Base-by-base conservation (phyloP, 2,113 vertebrate genomes). In the Myotis lucifugus region DNA sequence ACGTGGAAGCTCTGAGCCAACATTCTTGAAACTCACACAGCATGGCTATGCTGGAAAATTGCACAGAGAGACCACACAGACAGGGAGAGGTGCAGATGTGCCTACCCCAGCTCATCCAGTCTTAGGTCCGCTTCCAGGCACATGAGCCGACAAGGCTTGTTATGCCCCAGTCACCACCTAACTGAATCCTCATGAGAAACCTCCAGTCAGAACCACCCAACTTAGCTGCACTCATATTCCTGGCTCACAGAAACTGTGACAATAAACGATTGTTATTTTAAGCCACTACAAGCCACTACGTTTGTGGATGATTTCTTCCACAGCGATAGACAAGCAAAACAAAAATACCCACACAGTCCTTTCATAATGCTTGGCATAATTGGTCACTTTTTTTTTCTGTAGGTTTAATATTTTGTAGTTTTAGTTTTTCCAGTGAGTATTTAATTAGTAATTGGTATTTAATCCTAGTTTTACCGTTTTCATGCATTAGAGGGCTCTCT, bases 401-500 rank as follows among this genome's bases (percentile, higher is more conserved):
- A 48, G 66, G 17, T 73, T 54, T 32, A 21, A 1, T 40, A 42
- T 19, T 64, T 66, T 52, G 85, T 82, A 37, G 74, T 14, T 78
- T 64, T 48, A n/a, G 14, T 88, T 52, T 77, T 70, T 76, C 81
- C 67, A 56, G 52, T 48, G 32, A 54, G 27, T 61, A 77, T 32
- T 88, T 73, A 34, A 15, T 23, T 85, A 86, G 27, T 50, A 67
- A 61, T 81, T 34, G 11, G 29, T 10, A 37, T 81, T 85, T 59
- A 25, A 81, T 56, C 77, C 48, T 46, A 48, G 67, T 67, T 76
- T 82, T 34, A 9, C 23, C 21, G 40, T 48, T 73, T 77, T 23
- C 2, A 3, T 40, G 8, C 81, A 52, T 85, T 40, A 82, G 90
- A 94, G 88, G 78, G 85, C 85, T 40, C 82, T 37, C 78, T n/a